Base-by-base conservation (phyloP, 1,140 invertebrate genomes). In the Drosophila teissieri region DNA sequence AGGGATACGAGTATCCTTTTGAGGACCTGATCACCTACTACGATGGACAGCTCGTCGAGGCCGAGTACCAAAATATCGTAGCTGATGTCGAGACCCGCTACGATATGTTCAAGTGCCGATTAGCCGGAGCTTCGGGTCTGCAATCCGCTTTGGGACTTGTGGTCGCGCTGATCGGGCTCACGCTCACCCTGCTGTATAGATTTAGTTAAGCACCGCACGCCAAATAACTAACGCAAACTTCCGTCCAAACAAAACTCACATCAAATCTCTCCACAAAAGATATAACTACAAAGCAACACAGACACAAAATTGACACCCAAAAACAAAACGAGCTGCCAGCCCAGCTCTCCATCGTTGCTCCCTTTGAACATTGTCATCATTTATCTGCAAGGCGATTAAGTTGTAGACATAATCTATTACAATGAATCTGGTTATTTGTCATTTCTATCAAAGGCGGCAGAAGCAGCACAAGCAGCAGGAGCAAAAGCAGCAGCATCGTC, bases 1-100 rank as follows among this genome's bases (percentile, higher is more conserved):
- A 99, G 93, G 98, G 98, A 24, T 99, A 95, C 90, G 98, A 99
- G 92, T 99, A 99, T 94, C 98, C 98, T 0, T 99, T 98, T 92
- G 98, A 98, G 93, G 98, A 98, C 93, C 93, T 95, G 4, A 98
- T 97, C 81, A 99, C 96, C 4, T 99, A 99, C 92, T 99, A 97
- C 91, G 98, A 99, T 93, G 98, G 98, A 0, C 98, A 99, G 93
- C 93, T 98, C 17, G 95, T 99, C 37, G 98, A 99, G 93, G 96
- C 97, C 1, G 98, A 99, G 93, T 99, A 98, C 93, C 94, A 94
- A 76, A 98, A 98, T 92, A 94, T 98, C 52, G 95, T 98, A 2
- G 93, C 94, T 15, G 95, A 98, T 78, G 95, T 95, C 78, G 93
- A 95, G 86, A 97, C 96, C 1, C 95, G 96, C 79, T 97, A 96